phyloP scores from a whole-genome alignment of 1,140 invertebrate genomes.

The Drosophila orena region DNA sequence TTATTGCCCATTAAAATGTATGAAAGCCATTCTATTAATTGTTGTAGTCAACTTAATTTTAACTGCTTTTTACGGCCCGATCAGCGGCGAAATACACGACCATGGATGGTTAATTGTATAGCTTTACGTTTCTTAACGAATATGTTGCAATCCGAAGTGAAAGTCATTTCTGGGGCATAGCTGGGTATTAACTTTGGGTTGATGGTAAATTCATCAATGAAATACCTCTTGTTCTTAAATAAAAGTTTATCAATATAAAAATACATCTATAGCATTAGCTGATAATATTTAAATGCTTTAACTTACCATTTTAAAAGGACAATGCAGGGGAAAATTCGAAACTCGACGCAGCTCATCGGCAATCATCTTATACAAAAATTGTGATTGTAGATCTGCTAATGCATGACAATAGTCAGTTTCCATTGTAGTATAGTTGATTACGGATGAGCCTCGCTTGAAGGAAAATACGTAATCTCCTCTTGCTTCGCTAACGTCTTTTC shows the following conservation, averaged over 20 bases:
- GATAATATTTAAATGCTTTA: neutral
- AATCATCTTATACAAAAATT: slow-evolving; percentile 27
- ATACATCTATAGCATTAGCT: neutral
- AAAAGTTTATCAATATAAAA: neutral
- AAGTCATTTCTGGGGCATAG: slow-evolving; percentile 28
- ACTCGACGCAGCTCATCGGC: slow-evolving; percentile 14
- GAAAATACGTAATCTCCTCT: slow-evolving; percentile 18
- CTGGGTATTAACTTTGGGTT: slow-evolving; percentile 28
- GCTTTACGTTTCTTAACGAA: slow-evolving; percentile 18
- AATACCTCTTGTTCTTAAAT: slow-evolving; percentile 26
- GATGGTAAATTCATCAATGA: slow-evolving; percentile 20
- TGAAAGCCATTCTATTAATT: slow-evolving; percentile 4
- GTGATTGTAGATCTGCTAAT: slow-evolving; percentile 4
- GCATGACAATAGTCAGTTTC: slow-evolving; percentile 34
- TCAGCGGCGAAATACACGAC: slow-evolving; percentile 15
- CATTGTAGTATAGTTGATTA: slow-evolving; percentile 25
- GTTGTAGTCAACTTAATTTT: neutral
- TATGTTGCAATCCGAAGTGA: slow-evolving; percentile 13
- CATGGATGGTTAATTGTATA: slow-evolving; percentile 18
- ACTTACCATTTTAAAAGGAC: slow-evolving; percentile 43
- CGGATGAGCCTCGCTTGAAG: slow-evolving; percentile 1
- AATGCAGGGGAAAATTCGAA: slow-evolving; percentile 36
- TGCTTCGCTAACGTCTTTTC: slow-evolving; percentile 8
- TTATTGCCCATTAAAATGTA: slow-evolving; percentile 2
- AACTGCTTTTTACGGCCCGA: neutral